Conservation (phyloP, 92 coral and sea anemone species). For the Porites lobata region DNA sequence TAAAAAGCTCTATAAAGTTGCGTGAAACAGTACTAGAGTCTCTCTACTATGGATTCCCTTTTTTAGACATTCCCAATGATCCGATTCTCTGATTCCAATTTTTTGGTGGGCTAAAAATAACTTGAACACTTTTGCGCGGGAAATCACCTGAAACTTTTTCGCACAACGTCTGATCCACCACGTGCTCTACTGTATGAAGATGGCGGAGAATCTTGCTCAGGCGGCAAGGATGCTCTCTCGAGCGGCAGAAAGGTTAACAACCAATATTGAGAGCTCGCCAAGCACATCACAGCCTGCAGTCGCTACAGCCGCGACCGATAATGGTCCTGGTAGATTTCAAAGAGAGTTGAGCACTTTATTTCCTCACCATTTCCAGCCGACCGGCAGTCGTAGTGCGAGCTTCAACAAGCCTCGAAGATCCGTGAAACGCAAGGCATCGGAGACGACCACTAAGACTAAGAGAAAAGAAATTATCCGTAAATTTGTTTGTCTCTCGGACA, state of each 20-base stretch:
- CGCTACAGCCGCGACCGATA: neutral
- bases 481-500: constrained; percentile 65
- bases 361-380: constrained; percentile 40
- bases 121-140: neutral
- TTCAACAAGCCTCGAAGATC: constrained; percentile 11
- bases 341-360: constrained; percentile 33
- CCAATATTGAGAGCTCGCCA: neutral
- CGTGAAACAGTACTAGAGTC: too few species aligned
- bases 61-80: neutral
- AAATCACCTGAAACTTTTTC: neutral
- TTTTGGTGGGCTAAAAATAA: neutral
- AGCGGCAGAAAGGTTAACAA: constrained; percentile 21
- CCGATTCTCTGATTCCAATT: neutral
- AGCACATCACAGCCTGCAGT: neutral
- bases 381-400: constrained; percentile 1
- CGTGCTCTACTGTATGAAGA: neutral
- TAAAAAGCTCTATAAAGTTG: too few species aligned
- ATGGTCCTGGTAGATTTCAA: constrained; percentile 4
- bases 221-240: constrained; percentile 25
- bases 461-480: constrained; percentile 39
- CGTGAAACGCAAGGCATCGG: neutral
- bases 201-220: constrained; percentile 19
- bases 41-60: neutral
- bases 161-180: neutral
- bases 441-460: neutral